Evolutionary conservation across 2,113 vertebrate species (phyloP).

Genomic region (Anser brachyrhynchus): DNA sequence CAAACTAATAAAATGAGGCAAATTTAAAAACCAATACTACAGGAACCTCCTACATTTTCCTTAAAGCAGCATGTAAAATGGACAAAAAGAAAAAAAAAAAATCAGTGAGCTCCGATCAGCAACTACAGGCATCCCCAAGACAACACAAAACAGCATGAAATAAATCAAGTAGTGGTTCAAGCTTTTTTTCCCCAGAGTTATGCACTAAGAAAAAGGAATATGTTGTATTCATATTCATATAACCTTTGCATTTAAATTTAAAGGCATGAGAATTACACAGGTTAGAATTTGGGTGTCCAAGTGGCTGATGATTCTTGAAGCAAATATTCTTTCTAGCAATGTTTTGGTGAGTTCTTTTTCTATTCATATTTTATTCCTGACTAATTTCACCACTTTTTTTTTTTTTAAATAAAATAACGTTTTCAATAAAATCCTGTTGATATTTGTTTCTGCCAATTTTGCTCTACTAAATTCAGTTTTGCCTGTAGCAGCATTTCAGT

Average conservation of each 20-base stretch:
- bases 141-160: not conserved
- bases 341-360: not conserved
- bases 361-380: constrained; percentile 46
- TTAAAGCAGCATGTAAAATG: not conserved
- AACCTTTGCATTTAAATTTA: not conserved
- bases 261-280: not conserved
- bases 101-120: rapidly evolving
- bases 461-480: constrained; percentile 63
- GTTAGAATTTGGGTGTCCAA: not conserved
- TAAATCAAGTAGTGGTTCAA: not conserved
- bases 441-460: constrained; percentile 57
- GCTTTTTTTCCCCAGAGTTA: not conserved
- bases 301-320: not conserved
- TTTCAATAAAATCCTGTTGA: constrained; percentile 57
- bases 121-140: not conserved
- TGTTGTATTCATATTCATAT: not conserved
- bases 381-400: constrained; percentile 28
- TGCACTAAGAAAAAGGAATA: not conserved
- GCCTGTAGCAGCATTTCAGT: constrained; percentile 55
- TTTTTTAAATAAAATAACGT: constrained; percentile 14
- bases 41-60: not conserved
- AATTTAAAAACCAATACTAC: not conserved
- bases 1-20: not conserved
- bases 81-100: not conserved
- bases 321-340: not conserved